Evolutionary conservation across 1,140 invertebrate genomes (phyloP), one percentile per base, ranked within the genome.

Genomic region (Holotrichia oblita): DNA sequence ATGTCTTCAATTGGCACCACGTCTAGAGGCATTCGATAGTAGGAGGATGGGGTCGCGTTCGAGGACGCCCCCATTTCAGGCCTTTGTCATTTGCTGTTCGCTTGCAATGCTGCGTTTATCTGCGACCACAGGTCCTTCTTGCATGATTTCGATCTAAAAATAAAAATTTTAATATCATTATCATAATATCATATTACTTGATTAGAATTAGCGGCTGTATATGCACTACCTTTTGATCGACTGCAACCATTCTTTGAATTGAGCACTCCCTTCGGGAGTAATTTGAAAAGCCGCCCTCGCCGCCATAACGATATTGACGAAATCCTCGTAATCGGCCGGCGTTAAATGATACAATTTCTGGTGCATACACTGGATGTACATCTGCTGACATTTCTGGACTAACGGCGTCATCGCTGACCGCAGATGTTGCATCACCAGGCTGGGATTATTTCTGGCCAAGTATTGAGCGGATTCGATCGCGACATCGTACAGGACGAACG

Each of bases 91-190:
- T 95, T 95, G 86, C 92, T 91, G 89, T 94, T 95, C 83, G 92
- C 91, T 86, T 94, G 93, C 22, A 95, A 88, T 12, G 94, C 94
- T 79, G 93, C 90, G 85, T 95, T 96, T 82, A 98, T 97, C 87
- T 97, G 93, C 83, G 94, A 91, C 97, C 97, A 99, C 34, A 99
- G 90, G 82, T 99, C 98, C 88, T 99, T 99, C 86, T 98, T 98
- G 88, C 97, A 98, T 0, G 96, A 97, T 87, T 98, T 98, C n/a
- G 97, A 97, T 87, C 97, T 94, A 77, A 17, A 87, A 86, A 83
- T 34, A 34, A 4, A n/a, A n/a, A n/a, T n/a, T n/a, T n/a, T n/a
- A n/a, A n/a, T n/a, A n/a, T n/a, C n/a, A n/a, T n/a, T n/a, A n/a
- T n/a, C n/a, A n/a, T n/a, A n/a, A n/a, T n/a, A n/a, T n/a, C n/a